phyloP scores from a whole-genome alignment of 1,140 invertebrate species.

The Papilio polytes region DNA sequence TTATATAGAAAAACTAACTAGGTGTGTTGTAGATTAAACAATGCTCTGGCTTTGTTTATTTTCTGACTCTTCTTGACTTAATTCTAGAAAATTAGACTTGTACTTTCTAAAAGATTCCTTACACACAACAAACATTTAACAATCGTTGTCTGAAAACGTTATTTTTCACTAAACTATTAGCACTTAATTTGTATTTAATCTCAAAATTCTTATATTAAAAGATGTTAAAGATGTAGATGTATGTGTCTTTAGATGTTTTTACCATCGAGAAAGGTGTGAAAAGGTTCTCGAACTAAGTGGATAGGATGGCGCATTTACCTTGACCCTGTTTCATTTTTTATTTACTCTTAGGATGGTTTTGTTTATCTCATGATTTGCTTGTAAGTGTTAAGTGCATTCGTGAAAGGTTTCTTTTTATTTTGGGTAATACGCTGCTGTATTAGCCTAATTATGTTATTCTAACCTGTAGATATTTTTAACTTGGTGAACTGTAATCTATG shows the following conservation, averaged over 20 bases:
- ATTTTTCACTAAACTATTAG: no score
- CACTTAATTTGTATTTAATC: constrained; percentile 6
- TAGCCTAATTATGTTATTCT: neutral
- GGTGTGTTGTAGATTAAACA: neutral
- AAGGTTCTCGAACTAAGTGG: constrained; percentile 16
- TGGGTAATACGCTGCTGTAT: neutral
- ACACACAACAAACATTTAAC: no score
- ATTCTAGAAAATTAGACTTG: no score
- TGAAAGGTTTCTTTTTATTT: neutral
- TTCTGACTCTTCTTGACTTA: neutral
- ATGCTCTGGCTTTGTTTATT: neutral
- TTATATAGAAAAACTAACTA: neutral
- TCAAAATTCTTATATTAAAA: neutral
- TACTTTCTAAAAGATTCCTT: no score
- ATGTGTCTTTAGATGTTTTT: neutral
- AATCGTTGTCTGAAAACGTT: no score
- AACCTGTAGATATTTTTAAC: neutral
- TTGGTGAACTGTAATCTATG: neutral
- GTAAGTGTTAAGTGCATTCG: neutral
- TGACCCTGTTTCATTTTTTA: constrained; percentile 21
- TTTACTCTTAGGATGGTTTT: constrained; percentile 19
- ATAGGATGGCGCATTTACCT: constrained; percentile 15
- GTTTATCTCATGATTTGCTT: constrained; percentile 2
- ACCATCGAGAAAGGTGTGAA: constrained; percentile 21
- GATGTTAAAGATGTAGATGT: neutral